These are phyloP conservation scores for Fukomys damarensis DNA, from an alignment of 2,113 vertebrate species.

Conservation along the genomic window DNA sequence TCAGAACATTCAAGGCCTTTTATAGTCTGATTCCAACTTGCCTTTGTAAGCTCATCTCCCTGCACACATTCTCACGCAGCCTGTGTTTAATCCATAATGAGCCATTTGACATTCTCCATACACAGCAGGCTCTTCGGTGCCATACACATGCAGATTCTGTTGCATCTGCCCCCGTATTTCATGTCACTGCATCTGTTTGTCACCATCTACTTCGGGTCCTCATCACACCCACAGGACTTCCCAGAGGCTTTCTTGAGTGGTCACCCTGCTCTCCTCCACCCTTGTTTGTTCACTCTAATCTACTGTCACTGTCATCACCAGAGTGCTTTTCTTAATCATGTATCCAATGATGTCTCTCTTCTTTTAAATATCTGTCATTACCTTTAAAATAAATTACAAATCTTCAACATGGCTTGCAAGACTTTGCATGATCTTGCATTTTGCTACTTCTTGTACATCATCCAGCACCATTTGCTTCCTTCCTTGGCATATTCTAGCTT, in stretches of 20 bases:
- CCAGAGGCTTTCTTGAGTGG: neutral
- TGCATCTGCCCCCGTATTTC: neutral
- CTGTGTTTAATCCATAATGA: constrained; percentile 54
- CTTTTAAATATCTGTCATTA: neutral
- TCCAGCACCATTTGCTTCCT: neutral
- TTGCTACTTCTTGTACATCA: too few species aligned
- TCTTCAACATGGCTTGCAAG: neutral
- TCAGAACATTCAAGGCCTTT: constrained; percentile 52
- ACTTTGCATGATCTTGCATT: neutral
- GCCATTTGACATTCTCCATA: constrained; percentile 58
- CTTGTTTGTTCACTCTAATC: neutral
- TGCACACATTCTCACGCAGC: neutral
- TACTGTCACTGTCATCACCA: neutral
- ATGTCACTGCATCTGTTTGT: neutral
- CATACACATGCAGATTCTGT: neutral
- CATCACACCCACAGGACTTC: neutral
- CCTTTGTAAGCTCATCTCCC: constrained; percentile 47
- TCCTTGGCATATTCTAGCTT: neutral
- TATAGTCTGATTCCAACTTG: constrained; percentile 42
- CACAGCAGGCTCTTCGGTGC: constrained; percentile 14
- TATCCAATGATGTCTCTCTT: neutral
- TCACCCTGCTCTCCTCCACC: neutral
- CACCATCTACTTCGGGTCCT: neutral
- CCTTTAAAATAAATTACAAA: neutral
- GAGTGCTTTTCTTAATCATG: neutral